Conservation (phyloP, 2,113 vertebrate genomes). For the Acrocephalus arundinaceus region DNA sequence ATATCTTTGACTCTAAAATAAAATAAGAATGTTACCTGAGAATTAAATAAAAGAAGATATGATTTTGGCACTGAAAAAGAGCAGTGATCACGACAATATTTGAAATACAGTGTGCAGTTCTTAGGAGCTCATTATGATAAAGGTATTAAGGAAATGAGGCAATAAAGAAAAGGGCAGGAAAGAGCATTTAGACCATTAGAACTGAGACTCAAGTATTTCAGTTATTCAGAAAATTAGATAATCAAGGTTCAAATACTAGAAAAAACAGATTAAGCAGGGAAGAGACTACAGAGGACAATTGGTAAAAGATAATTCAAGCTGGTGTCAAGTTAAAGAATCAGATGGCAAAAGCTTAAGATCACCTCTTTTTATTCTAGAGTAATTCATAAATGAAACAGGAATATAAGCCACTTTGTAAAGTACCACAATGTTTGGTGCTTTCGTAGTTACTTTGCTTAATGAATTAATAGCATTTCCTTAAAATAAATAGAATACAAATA, state of each 20-base stretch:
- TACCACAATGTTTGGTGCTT: not conserved
- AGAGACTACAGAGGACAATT: not conserved
- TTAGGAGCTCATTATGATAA: not conserved
- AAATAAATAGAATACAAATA: not conserved
- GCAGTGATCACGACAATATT: not conserved
- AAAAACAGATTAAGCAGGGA: not conserved
- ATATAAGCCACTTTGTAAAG: not conserved
- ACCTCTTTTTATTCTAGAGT: not conserved
- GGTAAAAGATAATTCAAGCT: not conserved
- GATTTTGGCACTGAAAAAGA: not conserved
- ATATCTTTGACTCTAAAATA: not conserved
- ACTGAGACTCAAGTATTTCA: not conserved
- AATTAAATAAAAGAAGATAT: not conserved
- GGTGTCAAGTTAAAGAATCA: not conserved
- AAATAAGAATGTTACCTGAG: not conserved
- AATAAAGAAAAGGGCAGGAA: not conserved
- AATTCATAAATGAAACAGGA: not conserved
- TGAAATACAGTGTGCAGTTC: not conserved
- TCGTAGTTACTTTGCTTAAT: not conserved
- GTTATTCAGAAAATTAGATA: constrained; percentile 3
- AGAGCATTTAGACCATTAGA: not conserved
- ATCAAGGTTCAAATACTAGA: not conserved
- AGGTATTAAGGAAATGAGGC: not conserved
- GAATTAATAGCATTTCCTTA: not conserved
- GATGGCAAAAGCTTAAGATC: not conserved